These are phyloP conservation scores for Ceyx cyanopectus DNA, from an alignment of 2,113 vertebrate species.

Conservation along the genomic window DNA sequence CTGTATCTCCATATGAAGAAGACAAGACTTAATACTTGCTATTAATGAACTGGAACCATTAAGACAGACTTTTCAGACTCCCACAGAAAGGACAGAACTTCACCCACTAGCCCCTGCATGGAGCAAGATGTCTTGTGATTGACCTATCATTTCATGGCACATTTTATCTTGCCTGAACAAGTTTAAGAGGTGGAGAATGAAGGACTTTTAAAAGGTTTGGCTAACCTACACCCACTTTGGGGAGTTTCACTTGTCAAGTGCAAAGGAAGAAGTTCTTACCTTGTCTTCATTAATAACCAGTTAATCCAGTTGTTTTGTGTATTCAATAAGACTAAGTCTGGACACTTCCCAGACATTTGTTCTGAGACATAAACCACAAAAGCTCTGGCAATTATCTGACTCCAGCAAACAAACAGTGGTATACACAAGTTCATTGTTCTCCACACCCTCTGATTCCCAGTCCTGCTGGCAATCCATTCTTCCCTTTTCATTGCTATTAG, in stretches of 20 bases:
- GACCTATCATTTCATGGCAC: background rate
- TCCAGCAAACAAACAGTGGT: background rate
- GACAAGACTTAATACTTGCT: background rate
- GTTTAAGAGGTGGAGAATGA: background rate
- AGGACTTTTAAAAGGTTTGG: background rate
- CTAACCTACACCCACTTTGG: background rate
- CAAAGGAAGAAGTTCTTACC: background rate
- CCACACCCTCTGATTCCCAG: background rate
- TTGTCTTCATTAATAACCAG: background rate
- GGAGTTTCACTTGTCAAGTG: background rate
- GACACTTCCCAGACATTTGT: slow-evolving; percentile 20
- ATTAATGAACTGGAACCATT: background rate
- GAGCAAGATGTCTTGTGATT: background rate
- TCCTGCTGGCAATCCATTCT: background rate
- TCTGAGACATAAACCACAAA: slow-evolving; percentile 40
- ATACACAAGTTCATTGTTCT: slow-evolving; percentile 6
- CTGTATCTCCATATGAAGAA: background rate
- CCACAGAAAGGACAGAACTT: background rate
- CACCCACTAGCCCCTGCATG: background rate
- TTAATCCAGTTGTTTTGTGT: background rate
- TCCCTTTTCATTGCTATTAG: background rate
- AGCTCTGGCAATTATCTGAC: background rate
- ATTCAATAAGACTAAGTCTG: background rate
- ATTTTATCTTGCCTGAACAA: background rate
- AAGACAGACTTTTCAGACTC: background rate